Evolutionary conservation across 2,888 invertebrate genomes (phyloP).

Genomic region (Cremastinae sp.): DNA sequence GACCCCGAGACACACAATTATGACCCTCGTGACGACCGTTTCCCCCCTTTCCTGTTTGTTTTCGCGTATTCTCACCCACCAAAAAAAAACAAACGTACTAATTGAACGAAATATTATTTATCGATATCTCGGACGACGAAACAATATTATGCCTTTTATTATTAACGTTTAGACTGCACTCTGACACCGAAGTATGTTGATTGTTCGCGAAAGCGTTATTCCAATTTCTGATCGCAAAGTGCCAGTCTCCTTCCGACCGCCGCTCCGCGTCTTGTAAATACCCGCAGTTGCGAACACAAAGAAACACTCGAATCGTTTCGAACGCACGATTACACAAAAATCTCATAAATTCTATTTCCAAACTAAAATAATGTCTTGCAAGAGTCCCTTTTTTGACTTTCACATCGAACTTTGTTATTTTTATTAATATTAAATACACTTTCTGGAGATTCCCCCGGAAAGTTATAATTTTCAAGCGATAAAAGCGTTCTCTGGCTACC

Average conservation of each 20-base stretch:
- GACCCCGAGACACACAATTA: slow-evolving; percentile 33
- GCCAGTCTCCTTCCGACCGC: slow-evolving; percentile 27
- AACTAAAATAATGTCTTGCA: too few species aligned
- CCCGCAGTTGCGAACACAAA: background rate
- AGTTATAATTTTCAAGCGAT: too few species aligned
- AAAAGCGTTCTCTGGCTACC: too few species aligned
- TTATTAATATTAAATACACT: too few species aligned
- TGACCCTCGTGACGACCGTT: slow-evolving; percentile 47
- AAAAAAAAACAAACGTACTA: slow-evolving; percentile 26
- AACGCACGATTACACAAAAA: too few species aligned
- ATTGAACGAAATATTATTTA: slow-evolving; percentile 27
- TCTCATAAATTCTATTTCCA: too few species aligned
- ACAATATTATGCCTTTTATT: background rate
- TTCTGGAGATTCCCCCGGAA: too few species aligned
- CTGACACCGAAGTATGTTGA: slow-evolving; percentile 11
- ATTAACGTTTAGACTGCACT: slow-evolving; percentile 1
- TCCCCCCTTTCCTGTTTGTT: slow-evolving; percentile 13
- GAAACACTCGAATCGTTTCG: too few species aligned
- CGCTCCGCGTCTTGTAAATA: background rate
- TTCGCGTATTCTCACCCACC: slow-evolving; percentile 25
- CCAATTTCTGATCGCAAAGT: slow-evolving; percentile 25
- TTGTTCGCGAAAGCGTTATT: slow-evolving; percentile 32
- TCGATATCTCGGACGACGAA: background rate
- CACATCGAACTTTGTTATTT: too few species aligned
- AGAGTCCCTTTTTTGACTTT: too few species aligned